Conservation (phyloP, 2,888 invertebrate genomes). For the Platycnemis pennipes region DNA sequence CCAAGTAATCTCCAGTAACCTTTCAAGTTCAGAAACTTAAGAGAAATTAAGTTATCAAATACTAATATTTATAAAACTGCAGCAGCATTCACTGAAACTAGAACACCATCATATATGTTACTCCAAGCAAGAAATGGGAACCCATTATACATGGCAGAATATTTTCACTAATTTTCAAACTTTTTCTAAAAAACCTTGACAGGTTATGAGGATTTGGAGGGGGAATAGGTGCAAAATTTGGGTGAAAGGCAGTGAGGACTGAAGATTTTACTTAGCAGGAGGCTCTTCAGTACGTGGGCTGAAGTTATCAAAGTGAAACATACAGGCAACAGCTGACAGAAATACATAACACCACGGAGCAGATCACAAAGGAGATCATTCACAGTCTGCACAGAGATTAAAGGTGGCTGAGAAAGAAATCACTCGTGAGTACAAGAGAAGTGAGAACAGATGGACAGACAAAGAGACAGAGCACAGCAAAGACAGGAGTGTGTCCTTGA, state of each 20-base stretch:
- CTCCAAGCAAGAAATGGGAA: not conserved
- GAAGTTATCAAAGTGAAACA: constrained; percentile 50
- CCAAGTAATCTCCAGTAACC: not conserved
- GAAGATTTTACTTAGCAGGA: not conserved
- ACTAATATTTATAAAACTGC: not conserved
- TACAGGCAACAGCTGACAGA: constrained; percentile 65
- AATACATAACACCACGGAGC: constrained; percentile 58
- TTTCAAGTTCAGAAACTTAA: not conserved
- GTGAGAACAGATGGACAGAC: constrained; percentile 21
- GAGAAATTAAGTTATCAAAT: not conserved
- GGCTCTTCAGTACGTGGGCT: constrained; percentile 57
- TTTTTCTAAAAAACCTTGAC: constrained; percentile 9
- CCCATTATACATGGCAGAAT: constrained; percentile 30
- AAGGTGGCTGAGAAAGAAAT: constrained; percentile 49
- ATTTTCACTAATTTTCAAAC: constrained; percentile 3
- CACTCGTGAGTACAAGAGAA: constrained; percentile 48
- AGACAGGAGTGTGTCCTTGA: constrained; percentile 53
- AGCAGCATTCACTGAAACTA: constrained; percentile 38
- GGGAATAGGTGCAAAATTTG: constrained; percentile 46
- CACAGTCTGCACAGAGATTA: constrained; percentile 59
- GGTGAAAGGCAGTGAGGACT: not conserved
- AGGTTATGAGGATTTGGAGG: constrained; percentile 9
- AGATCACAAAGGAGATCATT: constrained; percentile 59
- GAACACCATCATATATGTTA: constrained; percentile 33
- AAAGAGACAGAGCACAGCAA: constrained; percentile 56